Conservation (phyloP, 1,140 invertebrate species). For the Aethina tumida region DNA sequence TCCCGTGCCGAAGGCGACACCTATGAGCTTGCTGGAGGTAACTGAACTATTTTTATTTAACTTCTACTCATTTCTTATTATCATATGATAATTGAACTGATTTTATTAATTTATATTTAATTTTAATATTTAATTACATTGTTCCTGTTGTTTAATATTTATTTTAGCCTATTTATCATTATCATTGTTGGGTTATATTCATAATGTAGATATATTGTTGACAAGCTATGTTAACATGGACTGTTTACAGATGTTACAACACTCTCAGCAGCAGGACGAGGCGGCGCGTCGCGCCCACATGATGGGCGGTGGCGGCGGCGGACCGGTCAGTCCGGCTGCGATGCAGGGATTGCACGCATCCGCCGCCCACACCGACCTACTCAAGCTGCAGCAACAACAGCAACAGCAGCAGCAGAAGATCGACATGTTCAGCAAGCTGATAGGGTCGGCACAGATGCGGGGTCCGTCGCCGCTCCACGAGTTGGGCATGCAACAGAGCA, state of each 20-base stretch:
- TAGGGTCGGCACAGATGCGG: constrained; percentile 27
- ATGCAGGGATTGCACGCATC: constrained; percentile 25
- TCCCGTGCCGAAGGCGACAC: constrained; percentile 39
- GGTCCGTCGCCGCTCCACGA: constrained; percentile 43
- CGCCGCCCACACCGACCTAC: constrained; percentile 31
- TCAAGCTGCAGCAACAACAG: constrained; percentile 28
- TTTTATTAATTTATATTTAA: constrained; percentile 1
- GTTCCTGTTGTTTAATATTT: not conserved
- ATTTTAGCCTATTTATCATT: not conserved
- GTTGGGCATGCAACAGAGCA: constrained; percentile 39
- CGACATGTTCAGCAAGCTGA: constrained; percentile 40
- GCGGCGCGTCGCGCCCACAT: no score
- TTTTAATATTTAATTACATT: not conserved
- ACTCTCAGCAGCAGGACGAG: constrained; percentile 40
- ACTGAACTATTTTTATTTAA: no score
- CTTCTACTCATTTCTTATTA: not conserved
- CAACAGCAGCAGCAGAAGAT: constrained; percentile 34
- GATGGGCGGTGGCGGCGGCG: constrained; percentile 28
- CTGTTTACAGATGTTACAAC: constrained; percentile 42
- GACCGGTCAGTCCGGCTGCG: constrained; percentile 34
- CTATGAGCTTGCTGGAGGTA: constrained; percentile 54
- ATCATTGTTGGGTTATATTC: not conserved
- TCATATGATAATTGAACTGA: not conserved
- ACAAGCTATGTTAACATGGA: not conserved
- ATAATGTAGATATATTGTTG: not conserved